Base-by-base conservation (phyloP, 2,113 vertebrate species). In the Strix aluco region DNA sequence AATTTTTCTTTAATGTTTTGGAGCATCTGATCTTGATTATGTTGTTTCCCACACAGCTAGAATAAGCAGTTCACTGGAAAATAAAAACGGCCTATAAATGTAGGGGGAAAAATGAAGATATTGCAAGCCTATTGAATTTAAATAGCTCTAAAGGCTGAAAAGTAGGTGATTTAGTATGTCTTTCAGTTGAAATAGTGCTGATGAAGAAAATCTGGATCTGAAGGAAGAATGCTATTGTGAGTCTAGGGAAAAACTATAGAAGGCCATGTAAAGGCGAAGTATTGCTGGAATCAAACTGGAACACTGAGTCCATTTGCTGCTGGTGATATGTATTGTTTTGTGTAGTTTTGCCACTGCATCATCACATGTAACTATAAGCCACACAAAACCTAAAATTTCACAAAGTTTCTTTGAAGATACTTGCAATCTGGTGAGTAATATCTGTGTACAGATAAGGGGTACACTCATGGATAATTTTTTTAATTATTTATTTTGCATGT, bases 31-130 rank as follows among this genome's bases (percentile, higher is more conserved):
- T 32, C 44, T 83, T 66, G 18, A 44, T 65, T 85, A 40, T 54
- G 9, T 18, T 86, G 15, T 69, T 65, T 81, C 72, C 65, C 19
- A 47, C 23, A 32, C 8, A 51, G 23, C 8, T 51, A 65, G 26
- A 70, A 66, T 32, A 81, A 86, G 7, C 11, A 83, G 15, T 47
- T 86, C 3, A 26, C 8, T 49, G 10, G 25, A 80, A 75, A 91
- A 75, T 54, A 57, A 62, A 61, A 63, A 15, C 0, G 49, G 14
- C 7, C 20, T 59, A 49, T 36, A 47, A 49, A 34, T 26, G 61
- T 10, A 4, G 11, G 7, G 5, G 0, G 0, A 0, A 4, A 20
- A 40, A 27, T 5, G 11, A 81, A 82, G 26, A 15, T 40, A 58
- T 5, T 67, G n/a, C 11, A 92, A 13, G 30, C 30, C 22, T 74